Evolutionary conservation across 2,888 invertebrate genomes (phyloP).

Genomic region (Drosophila infuscata): DNA sequence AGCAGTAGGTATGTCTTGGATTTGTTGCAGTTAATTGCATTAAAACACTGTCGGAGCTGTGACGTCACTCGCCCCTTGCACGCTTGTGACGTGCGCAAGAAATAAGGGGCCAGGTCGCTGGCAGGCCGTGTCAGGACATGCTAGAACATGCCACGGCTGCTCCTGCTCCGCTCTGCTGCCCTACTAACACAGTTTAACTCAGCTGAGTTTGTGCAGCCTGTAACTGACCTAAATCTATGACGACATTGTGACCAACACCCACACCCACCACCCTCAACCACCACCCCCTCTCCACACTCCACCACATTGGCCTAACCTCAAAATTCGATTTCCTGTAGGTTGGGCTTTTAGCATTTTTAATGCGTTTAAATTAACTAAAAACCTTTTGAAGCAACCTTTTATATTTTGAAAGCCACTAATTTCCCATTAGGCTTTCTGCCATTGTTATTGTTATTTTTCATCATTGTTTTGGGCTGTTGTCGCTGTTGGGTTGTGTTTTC

Average conservation of each 20-base stretch:
- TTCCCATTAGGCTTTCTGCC: constrained; percentile 29
- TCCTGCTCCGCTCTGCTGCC: constrained; percentile 38
- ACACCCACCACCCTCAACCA: background rate
- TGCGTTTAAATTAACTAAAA: constrained; percentile 42
- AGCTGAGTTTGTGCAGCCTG: constrained; percentile 48
- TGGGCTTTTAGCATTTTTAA: constrained; percentile 17
- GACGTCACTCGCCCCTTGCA: constrained; percentile 65
- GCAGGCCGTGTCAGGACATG: constrained; percentile 16
- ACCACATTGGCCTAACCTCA: background rate
- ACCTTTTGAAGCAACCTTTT: constrained; percentile 3
- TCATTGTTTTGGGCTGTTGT: background rate
- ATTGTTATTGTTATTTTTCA: constrained; percentile 14
- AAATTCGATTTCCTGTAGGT: constrained; percentile 34
- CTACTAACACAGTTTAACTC: constrained; percentile 73
- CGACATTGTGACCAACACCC: constrained; percentile 45
- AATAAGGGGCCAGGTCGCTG: constrained; percentile 45
- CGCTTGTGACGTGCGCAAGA: constrained; percentile 64
- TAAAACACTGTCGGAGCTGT: constrained; percentile 39
- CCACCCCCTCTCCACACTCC: background rate
- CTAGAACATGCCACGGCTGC: background rate
- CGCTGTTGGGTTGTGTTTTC: constrained; percentile 12
- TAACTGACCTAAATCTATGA: constrained; percentile 68
- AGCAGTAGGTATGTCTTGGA: constrained; percentile 25
- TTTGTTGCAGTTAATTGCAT: constrained; percentile 60
- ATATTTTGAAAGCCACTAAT: constrained; percentile 29